These are phyloP conservation scores for Phthorimaea operculella DNA, from an alignment of 1,140 invertebrate species.

Conservation along the genomic window DNA sequence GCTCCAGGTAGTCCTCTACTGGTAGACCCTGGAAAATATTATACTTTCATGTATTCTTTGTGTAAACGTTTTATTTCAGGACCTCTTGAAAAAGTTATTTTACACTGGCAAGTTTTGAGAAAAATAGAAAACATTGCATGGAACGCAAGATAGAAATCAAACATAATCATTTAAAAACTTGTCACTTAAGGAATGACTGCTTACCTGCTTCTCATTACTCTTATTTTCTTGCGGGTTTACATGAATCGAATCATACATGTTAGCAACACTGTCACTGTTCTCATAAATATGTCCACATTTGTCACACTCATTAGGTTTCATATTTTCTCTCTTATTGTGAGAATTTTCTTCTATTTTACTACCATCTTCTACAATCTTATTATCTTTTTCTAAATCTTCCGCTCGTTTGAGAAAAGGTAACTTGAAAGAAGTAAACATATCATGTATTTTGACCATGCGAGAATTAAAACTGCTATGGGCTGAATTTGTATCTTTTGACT, in stretches of 20 bases:
- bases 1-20: constrained; percentile 56
- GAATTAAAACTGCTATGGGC: constrained; percentile 28
- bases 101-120: too few species aligned
- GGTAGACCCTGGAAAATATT: constrained; percentile 30
- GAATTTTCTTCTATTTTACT: too few species aligned
- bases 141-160: too few species aligned
- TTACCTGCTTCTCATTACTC: background rate
- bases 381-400: constrained; percentile 19
- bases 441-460: constrained; percentile 50
- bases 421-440: constrained; percentile 49
- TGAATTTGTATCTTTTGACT: constrained; percentile 10
- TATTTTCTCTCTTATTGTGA: background rate
- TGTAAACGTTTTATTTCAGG: too few species aligned
- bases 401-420: constrained; percentile 46
- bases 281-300: constrained; percentile 44
- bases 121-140: too few species aligned
- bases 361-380: background rate
- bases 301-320: constrained; percentile 12
- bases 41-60: too few species aligned
- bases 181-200: too few species aligned
- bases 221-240: background rate
- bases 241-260: constrained; percentile 34
- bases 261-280: constrained; percentile 33
- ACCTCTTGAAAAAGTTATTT: too few species aligned
- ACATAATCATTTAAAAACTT: too few species aligned